Base-by-base conservation (phyloP, 37 sponge, comb jelly and placozoan genomes). In the Halichondria panicea region DNA sequence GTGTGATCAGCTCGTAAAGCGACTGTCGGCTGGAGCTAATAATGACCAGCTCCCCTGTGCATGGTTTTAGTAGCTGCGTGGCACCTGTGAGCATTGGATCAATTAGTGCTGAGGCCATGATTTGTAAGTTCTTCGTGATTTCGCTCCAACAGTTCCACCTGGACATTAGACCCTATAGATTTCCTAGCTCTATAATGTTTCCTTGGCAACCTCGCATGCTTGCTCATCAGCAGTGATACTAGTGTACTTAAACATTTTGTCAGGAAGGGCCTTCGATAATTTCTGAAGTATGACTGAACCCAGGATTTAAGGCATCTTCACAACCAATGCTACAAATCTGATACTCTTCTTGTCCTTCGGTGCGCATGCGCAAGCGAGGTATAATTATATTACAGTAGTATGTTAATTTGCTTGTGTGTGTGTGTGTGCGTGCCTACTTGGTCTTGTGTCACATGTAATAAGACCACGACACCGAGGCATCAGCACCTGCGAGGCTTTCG, bases 291-390 rank as follows among this genome's bases (percentile, higher is more conserved):
- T 60, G 43, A 8, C 35, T 13, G n/a, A n/a, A 28, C 70, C 80
- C 22, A 79, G 60, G 25, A 48, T n/a, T n/a, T n/a, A n/a, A 4
- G 22, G 70, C 80, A 79, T 79, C 80, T 59, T 59, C 80, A 59
- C 80, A 79, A 7, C 80, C 80, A 55, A 79, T 41, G 32, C n/a
- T n/a, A 33, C 80, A 79, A 7, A 79, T 41, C 34, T 60, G 55
- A 9, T 70, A 28, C 11, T 15, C 65, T 42, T n/a, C n/a, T n/a
- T n/a, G n/a, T n/a, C n/a, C n/a, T n/a, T n/a, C n/a, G n/a, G n/a
- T n/a, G n/a, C n/a, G n/a, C n/a, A n/a, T n/a, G n/a, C n/a, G n/a
- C n/a, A n/a, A n/a, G n/a, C n/a, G n/a, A n/a, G n/a, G n/a, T n/a
- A n/a, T n/a, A n/a, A n/a, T n/a, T n/a, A n/a, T n/a, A n/a, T n/a